Evolutionary conservation across 2,797 vertebrate species (phyloP).

Genomic region (Rhabdomys pumilio): DNA sequence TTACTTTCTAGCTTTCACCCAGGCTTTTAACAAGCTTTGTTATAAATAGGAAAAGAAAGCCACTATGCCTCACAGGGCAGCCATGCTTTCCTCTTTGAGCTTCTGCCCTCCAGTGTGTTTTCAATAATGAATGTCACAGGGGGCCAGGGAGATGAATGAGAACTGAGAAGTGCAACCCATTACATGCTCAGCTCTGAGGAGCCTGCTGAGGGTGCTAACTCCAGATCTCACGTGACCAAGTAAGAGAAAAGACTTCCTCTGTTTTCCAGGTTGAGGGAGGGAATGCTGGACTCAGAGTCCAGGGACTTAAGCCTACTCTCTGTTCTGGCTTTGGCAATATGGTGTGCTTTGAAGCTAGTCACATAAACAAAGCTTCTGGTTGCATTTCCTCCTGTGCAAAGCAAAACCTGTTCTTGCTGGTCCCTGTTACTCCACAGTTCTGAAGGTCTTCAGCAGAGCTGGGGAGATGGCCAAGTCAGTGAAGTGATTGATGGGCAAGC

Average conservation of each 20-base stretch:
- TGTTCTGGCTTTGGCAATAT: background rate
- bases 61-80: background rate
- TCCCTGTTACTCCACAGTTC: background rate
- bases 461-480: no score
- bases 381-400: background rate
- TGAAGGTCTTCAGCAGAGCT: background rate
- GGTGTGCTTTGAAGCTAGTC: background rate
- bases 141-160: slow-evolving; percentile 33
- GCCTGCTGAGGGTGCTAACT: background rate
- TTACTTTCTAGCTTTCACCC: slow-evolving; percentile 78
- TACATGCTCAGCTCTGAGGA: background rate
- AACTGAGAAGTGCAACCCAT: slow-evolving; percentile 54
- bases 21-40: slow-evolving; percentile 83
- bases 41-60: slow-evolving; percentile 79
- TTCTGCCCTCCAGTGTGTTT: slow-evolving; percentile 62
- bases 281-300: background rate
- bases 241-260: background rate
- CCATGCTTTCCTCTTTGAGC: slow-evolving; percentile 53
- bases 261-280: no score
- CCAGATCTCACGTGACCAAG: rapidly evolving
- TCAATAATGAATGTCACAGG: slow-evolving; percentile 66
- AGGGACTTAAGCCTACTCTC: background rate
- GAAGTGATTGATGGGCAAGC: background rate
- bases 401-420: background rate
- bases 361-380: background rate